Percentiles rank a stretch among this genome's conserved stretches.
phyloP scores from a whole-genome alignment of 2,797 vertebrate genomes.

The Spinus olivaceus region DNA sequence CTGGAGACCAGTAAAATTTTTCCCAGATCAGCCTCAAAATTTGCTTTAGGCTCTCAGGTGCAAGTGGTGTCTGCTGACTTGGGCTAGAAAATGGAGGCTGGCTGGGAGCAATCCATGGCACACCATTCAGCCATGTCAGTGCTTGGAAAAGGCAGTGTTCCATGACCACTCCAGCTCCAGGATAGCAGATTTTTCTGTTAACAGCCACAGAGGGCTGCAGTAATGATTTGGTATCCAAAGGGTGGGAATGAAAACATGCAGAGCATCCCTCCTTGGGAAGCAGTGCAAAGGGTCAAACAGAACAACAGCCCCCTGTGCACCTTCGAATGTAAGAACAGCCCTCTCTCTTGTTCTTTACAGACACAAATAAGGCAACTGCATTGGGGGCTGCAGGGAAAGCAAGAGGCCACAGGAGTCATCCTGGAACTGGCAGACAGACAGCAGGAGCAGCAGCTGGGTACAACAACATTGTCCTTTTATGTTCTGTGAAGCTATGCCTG shows the following conservation, averaged over 20 bases:
- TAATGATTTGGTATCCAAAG: background rate
- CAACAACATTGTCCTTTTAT: background rate
- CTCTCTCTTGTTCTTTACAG: background rate
- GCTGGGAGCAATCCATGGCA: background rate
- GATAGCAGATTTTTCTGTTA: background rate
- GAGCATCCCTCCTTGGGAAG: background rate
- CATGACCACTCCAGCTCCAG: background rate
- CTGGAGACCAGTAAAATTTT: background rate
- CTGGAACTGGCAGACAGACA: constrained; percentile 2
- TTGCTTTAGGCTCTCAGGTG: background rate
- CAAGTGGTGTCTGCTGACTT: background rate
- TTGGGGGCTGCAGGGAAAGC: background rate
- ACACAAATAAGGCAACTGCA: background rate
- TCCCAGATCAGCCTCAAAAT: background rate
- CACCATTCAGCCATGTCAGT: background rate
- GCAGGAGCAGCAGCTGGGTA: constrained; percentile 21
- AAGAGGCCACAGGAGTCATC: background rate
- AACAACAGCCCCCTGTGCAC: background rate
- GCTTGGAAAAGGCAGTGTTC: background rate
- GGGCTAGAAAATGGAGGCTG: background rate
- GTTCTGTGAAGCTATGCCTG: background rate
- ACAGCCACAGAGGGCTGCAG: background rate
- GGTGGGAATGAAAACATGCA: background rate
- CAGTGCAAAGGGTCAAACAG: background rate
- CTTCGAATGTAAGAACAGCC: background rate